phyloP scores from a whole-genome alignment of 1,140 invertebrate genomes.

The Probaryconus sp. region DNA sequence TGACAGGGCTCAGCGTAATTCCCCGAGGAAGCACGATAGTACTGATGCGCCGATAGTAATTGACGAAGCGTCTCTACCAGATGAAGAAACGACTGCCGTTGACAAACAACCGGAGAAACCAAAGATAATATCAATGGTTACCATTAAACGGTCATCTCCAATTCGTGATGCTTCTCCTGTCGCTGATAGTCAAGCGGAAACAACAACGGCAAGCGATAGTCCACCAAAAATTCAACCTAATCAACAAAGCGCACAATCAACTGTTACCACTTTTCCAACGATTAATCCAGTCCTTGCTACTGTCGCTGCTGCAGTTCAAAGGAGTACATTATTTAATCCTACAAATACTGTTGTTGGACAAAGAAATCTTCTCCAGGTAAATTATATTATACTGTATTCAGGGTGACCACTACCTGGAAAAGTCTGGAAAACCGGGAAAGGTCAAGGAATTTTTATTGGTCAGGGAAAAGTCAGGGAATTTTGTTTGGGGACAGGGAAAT shows the following conservation, averaged over 20 bases:
- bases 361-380: constrained; percentile 71
- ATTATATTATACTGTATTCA: too few relatives aligned
- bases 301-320: constrained; percentile 75
- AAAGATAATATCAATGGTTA: constrained; percentile 77
- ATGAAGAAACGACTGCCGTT: constrained; percentile 54
- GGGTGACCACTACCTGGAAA: too few relatives aligned
- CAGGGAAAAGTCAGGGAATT: too few relatives aligned
- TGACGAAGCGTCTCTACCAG: constrained; percentile 46
- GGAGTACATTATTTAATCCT: constrained; percentile 71
- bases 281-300: constrained; percentile 77
- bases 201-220: constrained; percentile 56
- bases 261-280: constrained; percentile 66
- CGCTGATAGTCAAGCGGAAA: constrained; percentile 62
- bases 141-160: constrained; percentile 73
- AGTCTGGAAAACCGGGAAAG: too few relatives aligned
- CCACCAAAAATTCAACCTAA: constrained; percentile 64
- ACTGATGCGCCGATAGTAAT: constrained; percentile 31
- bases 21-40: constrained; percentile 69
- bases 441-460: too few relatives aligned
- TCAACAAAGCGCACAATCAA: constrained; percentile 59
- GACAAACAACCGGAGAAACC: constrained; percentile 72
- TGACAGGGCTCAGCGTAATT: constrained; percentile 63
- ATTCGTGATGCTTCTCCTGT: constrained; percentile 61
- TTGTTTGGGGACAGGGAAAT: too few relatives aligned
- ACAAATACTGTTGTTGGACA: constrained; percentile 63